Percentiles rank a stretch among this genome's conserved stretches.
phyloP scores from a whole-genome alignment of 2,888 invertebrate genomes.

The Elaeidobius kamerunicus region DNA sequence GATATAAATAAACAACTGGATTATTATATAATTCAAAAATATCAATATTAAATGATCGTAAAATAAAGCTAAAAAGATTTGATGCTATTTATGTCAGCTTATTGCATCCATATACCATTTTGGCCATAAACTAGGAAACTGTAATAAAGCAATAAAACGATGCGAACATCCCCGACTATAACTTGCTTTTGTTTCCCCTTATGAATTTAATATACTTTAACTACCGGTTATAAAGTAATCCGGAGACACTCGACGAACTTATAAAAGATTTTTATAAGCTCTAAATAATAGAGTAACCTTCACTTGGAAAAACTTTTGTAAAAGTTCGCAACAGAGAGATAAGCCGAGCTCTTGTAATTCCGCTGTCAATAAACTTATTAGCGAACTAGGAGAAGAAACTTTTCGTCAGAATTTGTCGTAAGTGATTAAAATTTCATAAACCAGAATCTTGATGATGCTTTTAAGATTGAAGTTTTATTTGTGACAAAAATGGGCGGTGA shows the following conservation, averaged over 20 bases:
- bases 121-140: background rate
- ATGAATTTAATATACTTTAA: conserved; percentile 20
- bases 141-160: conserved; percentile 5
- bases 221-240: conserved; percentile 20
- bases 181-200: conserved; percentile 10
- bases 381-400: no score
- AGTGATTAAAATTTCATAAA: no score
- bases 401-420: no score
- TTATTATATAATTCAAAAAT: no score
- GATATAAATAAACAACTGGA: no score
- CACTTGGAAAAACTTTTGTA: conserved; percentile 13
- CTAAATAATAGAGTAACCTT: conserved; percentile 18
- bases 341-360: conserved; percentile 13
- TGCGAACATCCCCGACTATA: background rate
- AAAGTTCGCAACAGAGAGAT: conserved; percentile 10
- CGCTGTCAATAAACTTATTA: conserved; percentile 18
- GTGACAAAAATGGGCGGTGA: no score
- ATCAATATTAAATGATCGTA: no score
- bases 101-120: background rate
- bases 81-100: no score
- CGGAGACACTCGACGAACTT: conserved; percentile 15
- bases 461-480: no score
- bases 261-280: conserved; percentile 25
- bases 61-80: no score
- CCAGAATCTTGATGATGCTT: no score